Base-by-base conservation (phyloP, 2,888 invertebrate genomes). In the Heliconius cydno region DNA sequence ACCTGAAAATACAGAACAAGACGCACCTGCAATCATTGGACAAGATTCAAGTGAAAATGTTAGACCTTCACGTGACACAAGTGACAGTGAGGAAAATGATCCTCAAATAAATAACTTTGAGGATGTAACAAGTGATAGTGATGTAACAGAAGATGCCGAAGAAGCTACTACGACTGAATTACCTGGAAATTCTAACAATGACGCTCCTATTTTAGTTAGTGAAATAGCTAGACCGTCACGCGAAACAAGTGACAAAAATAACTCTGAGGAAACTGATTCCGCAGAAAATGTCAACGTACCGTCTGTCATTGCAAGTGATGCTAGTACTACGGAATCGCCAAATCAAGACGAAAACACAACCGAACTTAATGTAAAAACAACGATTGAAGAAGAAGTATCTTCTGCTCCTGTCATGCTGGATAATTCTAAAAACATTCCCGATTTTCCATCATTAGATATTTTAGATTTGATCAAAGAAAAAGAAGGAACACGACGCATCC, bases 391-490 rank as follows among this genome's bases (percentile, higher is more conserved):
- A 41, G 30, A 52, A 38, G 34, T 79, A 22, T 80, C 77, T 22
- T 60, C 25, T 9, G 70, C 76, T 30, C 78, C 82, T 63, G 68
- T 65, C 25, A 65, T 75, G 67, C 71, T 76, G 34, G 78, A 79
- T 41, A 81, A 70, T 78, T 68, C 25, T 79, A 75, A 81, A 81
- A 80, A 65, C 68, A 79, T 76, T 3, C 81, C 81, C 13, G 80
- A 81, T 10, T 81, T 80, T 34, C 34, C 81, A n/a, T 57, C 81
- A 3, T 60, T 81, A 63, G 78, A 74, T 70, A 82, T 82, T 52
- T 77, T 82, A 66, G 82, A 80, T 52, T 67, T 76, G 15, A 82
- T 82, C 13, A 82, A 81, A 75, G 81, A 60, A 41, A 79, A 74
- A 67, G 81, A 82, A 75, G 65, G 76, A 0, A 9, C 67, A 13